A percentile compares a stretch with the other conserved stretches of the same genome.
Conservation (phyloP, 2,113 vertebrate genomes). For the Notarius lentiginosus region DNA sequence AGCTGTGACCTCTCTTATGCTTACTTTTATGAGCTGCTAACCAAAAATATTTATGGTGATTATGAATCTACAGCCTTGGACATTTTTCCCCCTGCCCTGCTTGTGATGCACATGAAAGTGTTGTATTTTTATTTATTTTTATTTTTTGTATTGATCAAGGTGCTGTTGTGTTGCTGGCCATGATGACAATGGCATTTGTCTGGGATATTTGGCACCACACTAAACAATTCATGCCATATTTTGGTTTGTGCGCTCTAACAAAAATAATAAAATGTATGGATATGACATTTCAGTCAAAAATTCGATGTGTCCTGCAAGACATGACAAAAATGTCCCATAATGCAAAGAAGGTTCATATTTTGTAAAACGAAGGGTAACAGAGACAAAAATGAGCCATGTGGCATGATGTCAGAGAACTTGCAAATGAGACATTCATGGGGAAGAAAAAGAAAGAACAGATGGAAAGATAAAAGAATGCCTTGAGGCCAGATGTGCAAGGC, state of each 20-base stretch:
- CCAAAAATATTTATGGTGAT: neutral
- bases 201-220: neutral
- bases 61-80: neutral
- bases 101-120: neutral
- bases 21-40: neutral
- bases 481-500: conserved; percentile 10
- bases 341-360: neutral
- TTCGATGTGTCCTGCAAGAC: neutral
- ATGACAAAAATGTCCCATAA: neutral
- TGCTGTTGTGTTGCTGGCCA: neutral
- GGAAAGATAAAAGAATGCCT: conserved; percentile 24
- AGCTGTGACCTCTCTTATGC: neutral
- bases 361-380: conserved; percentile 8
- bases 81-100: neutral
- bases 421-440: conserved; percentile 9
- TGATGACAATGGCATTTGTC: neutral
- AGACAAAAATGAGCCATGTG: conserved; percentile 4
- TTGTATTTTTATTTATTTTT: neutral
- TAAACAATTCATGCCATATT: neutral
- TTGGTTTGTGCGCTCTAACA: neutral
- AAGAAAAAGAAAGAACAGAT: conserved; percentile 7
- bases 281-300: neutral
- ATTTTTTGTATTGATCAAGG: neutral
- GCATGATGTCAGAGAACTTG: conserved; percentile 22
- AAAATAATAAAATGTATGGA: neutral